Conservation (phyloP, 2,113 vertebrate species). For the Seriola rivoliana region DNA sequence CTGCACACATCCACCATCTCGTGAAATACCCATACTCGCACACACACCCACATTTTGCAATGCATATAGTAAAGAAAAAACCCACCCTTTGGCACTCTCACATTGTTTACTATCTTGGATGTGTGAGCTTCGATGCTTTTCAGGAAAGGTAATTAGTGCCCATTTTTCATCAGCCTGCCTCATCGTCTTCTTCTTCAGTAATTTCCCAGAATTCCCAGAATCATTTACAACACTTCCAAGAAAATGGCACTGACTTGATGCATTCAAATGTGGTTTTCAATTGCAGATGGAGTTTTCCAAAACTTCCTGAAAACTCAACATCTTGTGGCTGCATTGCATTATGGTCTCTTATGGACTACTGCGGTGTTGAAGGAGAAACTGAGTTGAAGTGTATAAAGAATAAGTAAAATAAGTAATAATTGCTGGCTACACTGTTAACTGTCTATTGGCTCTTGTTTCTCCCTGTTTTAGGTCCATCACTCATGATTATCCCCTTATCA, state of each 20-base stretch:
- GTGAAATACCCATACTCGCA: neutral
- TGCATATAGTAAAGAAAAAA: constrained; percentile 12
- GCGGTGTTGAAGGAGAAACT: neutral
- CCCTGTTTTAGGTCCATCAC: too few relatives aligned
- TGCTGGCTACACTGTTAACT: too few relatives aligned
- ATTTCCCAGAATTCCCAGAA: neutral
- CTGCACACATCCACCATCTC: constrained; percentile 28
- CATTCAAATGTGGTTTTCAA: neutral
- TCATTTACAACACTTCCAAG: neutral
- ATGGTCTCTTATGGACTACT: neutral
- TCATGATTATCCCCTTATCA: too few relatives aligned
- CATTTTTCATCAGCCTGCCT: constrained; percentile 17
- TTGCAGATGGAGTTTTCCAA: neutral
- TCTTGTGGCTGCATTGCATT: neutral
- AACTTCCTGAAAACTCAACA: neutral
- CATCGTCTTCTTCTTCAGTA: neutral
- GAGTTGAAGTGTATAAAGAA: too few relatives aligned
- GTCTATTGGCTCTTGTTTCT: too few relatives aligned
- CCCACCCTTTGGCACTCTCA: neutral
- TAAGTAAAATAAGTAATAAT: too few relatives aligned
- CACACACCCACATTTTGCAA: neutral
- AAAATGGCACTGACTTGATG: neutral
- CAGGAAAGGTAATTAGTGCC: neutral
- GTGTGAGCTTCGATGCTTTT: neutral
- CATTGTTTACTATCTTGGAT: neutral